Evolutionary conservation across 2,113 vertebrate genomes (phyloP), one percentile per base, ranked within the genome.

Genomic region (Excalfactoria chinensis): DNA sequence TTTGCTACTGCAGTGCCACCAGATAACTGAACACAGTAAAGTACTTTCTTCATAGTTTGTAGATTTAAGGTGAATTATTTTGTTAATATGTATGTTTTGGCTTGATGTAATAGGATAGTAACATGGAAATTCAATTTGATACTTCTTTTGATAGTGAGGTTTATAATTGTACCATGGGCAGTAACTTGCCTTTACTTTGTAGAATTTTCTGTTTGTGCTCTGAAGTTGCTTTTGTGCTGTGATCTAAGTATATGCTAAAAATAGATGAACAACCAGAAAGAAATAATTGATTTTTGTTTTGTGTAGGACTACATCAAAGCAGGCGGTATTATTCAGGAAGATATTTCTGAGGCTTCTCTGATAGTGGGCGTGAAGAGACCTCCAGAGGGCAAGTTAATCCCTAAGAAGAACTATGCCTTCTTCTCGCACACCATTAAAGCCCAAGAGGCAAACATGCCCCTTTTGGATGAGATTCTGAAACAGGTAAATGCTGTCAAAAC

Each of bases 341-440:
- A 99, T 89, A 99, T 99, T 88, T 99, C 99, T 0, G 98, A 98
- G 91, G 99, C 99, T 17, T 98, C 99, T 48, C 90, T 99, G 73
- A 99, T 99, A 93, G 85, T 99, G 49, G 99, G 99, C 67, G 99
- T 99, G 74, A 99, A 99, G 97, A 98, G 98, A 85, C 98, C 98
- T 40, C 98, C 98, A 18, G 99, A 99, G 92, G 98, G 98, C 70
- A 99, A 99, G 88, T 68, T 99, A 79, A 98, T 99, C 53, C 98
- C 98, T 68, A 98, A 83, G 92, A 99, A 99, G 96, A 99, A 98
- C 2, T 99, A 99, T 21, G 99, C 99, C 11, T 99, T 99, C 88
- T 99, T 99, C 89, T 99, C 99, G 11, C 99, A 99, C 95, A 99
- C 99, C 72, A 99, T 99, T 95, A 99, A 99, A 96, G 99, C 99